phyloP scores from a whole-genome alignment of 2,113 vertebrate species.

The Leucosticte australis region DNA sequence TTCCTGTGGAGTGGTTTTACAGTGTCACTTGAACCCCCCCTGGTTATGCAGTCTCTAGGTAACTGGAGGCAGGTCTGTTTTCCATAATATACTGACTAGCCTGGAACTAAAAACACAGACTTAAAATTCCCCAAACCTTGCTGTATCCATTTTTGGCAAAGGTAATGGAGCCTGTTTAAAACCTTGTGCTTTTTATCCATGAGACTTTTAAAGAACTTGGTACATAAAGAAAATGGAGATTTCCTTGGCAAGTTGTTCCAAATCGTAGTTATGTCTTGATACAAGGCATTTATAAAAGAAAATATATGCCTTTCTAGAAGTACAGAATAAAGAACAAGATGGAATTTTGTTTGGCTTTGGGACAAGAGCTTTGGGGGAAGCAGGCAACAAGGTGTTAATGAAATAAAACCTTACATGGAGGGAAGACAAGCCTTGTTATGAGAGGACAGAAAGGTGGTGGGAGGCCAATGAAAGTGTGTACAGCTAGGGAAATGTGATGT shows the following conservation, averaged over 20 bases:
- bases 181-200: neutral
- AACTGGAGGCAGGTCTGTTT: conserved; percentile 43
- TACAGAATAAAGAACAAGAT: neutral
- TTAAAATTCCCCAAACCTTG: neutral
- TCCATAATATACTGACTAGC: conserved; percentile 34
- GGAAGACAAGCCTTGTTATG: neutral
- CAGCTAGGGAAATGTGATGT: neutral
- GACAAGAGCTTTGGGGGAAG: neutral
- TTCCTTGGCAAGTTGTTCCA: neutral
- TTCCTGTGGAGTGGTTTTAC: neutral
- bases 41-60: neutral
- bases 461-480: neutral
- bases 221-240: neutral
- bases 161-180: neutral
- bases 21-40: neutral
- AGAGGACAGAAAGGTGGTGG: neutral
- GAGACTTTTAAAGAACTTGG: neutral
- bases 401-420: neutral
- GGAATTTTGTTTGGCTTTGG: neutral
- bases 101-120: neutral
- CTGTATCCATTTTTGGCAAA: neutral
- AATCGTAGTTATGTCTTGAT: neutral
- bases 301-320: neutral
- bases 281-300: neutral
- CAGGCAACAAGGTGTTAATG: neutral